phyloP scores from a whole-genome alignment of 2,113 vertebrate species.

The Camarhynchus parvulus region DNA sequence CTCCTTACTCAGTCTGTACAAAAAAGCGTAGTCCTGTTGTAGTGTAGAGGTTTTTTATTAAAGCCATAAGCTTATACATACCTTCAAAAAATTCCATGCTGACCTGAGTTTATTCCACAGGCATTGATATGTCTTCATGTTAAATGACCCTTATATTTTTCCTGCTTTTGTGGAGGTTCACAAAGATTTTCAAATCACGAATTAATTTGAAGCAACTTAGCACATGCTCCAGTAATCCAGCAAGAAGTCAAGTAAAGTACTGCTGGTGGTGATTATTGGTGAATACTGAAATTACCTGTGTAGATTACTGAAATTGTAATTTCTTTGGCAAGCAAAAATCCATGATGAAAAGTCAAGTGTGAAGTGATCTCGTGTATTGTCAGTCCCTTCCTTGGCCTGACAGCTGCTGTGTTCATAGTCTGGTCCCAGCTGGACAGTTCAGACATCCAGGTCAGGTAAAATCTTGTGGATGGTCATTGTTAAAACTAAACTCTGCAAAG shows the following conservation, averaged over 20 bases:
- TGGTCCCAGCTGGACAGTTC: neutral
- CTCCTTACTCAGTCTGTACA: neutral
- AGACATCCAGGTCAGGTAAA: neutral
- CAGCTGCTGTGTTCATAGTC: neutral
- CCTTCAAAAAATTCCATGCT: neutral
- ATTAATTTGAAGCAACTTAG: neutral
- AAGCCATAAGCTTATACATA: neutral
- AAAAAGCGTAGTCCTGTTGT: neutral
- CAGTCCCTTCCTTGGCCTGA: neutral
- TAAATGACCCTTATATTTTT: neutral
- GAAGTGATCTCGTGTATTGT: neutral
- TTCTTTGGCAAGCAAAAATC: neutral
- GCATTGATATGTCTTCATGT: neutral
- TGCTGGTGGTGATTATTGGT: neutral
- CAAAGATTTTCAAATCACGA: neutral
- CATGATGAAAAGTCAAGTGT: neutral
- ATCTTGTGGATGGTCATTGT: neutral
- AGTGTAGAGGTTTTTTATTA: neutral
- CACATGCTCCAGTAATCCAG: neutral
- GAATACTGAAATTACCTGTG: neutral
- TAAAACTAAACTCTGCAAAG: neutral
- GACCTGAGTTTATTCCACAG: neutral
- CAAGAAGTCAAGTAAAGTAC: neutral
- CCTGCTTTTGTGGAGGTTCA: neutral
- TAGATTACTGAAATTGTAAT: neutral